phyloP scores from a whole-genome alignment of 2,113 vertebrate species.

The Phaetusa simplex region DNA sequence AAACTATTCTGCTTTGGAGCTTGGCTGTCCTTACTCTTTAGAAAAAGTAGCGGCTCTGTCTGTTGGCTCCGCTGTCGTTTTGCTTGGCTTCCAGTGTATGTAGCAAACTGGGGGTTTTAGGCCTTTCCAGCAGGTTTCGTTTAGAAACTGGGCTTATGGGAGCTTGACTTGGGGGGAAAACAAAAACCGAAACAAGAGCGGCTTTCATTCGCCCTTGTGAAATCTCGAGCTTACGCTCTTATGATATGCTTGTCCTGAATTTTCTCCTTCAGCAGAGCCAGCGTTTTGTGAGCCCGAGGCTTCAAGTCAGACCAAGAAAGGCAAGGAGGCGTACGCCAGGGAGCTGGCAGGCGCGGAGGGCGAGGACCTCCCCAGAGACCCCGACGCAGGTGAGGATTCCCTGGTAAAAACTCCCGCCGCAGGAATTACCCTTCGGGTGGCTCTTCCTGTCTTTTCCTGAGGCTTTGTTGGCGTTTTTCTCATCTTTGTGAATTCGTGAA shows the following conservation, averaged over 20 bases:
- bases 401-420: background rate
- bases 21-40: background rate
- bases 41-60: background rate
- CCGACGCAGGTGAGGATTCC: conserved; percentile 59
- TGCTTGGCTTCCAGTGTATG: background rate
- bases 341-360: conserved; percentile 46
- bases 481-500: background rate
- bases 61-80: background rate
- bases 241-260: background rate
- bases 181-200: background rate
- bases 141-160: background rate
- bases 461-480: background rate
- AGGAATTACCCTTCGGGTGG: background rate
- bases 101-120: background rate
- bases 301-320: conserved; percentile 12
- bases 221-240: background rate
- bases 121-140: background rate
- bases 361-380: conserved; percentile 14
- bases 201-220: background rate
- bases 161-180: background rate
- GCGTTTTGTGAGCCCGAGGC: conserved; percentile 56
- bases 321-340: background rate
- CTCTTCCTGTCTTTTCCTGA: background rate
- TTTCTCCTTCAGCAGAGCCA: background rate
- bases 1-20: background rate